phyloP scores from a whole-genome alignment of 2,113 vertebrate species.

The Arenaria interpres region DNA sequence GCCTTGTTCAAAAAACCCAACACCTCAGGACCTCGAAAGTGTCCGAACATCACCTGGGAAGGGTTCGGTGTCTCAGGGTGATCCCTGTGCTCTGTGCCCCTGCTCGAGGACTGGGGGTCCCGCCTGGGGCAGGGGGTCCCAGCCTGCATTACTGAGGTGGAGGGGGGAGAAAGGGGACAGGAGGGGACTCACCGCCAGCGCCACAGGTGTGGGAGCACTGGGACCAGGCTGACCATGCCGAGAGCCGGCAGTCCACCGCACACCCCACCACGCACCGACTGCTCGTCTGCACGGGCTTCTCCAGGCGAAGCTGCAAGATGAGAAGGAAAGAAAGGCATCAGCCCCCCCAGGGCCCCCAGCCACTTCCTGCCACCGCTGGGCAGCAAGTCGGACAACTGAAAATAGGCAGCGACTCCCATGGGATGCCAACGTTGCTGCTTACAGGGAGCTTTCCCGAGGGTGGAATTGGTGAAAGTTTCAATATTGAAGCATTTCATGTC shows the following conservation, averaged over 20 bases:
- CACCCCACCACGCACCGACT: conserved; percentile 85
- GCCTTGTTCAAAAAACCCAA: background rate
- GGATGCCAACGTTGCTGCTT: accelerated
- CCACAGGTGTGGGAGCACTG: conserved; percentile 91
- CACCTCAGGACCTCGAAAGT: accelerated
- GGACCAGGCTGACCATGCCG: conserved; percentile 91
- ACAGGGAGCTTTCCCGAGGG: accelerated
- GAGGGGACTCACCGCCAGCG: conserved; percentile 77
- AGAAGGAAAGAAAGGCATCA: conserved; percentile 1
- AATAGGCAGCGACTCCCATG: accelerated
- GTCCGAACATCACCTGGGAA: accelerated
- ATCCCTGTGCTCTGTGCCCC: background rate
- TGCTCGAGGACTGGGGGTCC: background rate
- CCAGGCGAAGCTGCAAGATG: conserved; percentile 75
- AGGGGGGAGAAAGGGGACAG: too few relatives aligned
- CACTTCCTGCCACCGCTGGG: background rate
- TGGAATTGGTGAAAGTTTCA: accelerated
- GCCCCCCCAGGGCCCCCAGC: accelerated
- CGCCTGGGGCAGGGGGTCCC: too few relatives aligned
- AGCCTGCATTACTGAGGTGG: accelerated
- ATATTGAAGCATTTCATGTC: background rate
- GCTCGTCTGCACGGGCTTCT: conserved; percentile 75
- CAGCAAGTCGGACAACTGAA: background rate
- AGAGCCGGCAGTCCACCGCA: conserved; percentile 88
- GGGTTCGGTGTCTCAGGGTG: accelerated